Base-by-base conservation (phyloP, 2,888 invertebrate species). In the Steinernema hermaphroditum region DNA sequence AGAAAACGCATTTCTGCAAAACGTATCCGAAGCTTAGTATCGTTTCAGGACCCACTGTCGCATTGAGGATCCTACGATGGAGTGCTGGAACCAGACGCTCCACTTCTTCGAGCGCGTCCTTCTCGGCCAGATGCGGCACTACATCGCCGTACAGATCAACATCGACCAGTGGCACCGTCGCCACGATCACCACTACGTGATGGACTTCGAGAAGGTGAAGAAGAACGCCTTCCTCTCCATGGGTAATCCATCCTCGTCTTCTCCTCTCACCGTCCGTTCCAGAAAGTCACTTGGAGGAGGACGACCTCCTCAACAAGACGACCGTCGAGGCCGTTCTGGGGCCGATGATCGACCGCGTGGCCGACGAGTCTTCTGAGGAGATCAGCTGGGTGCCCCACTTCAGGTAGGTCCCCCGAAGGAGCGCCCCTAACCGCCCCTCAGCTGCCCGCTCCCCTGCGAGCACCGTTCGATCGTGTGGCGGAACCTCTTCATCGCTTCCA, bases 401-500 rank as follows among this genome's bases (percentile, higher is more conserved):
- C 57, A 70, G 72, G 73, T 77, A 29, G 22, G 68, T 68, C 4
- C 24, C 72, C 2, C 19, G 22, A n/a, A n/a, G n/a, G n/a, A n/a
- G n/a, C n/a, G n/a, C n/a, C n/a, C n/a, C n/a, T n/a, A n/a, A n/a
- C n/a, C n/a, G n/a, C n/a, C n/a, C n/a, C n/a, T 77, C 46, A 81
- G 80, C 57, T 83, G 83, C 57, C 83, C 83, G 1, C 43, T 83
- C 1, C 80, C 84, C 0, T 83, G 83, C 73, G 81, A 80, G 49
- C 78, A 84, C 72, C 68, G 74, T 6, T 77, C 71, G 43, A 70
- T 46, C 24, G 70, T 78, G 62, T 82, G 81, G 82, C 71, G 78
- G 24, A 78, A 79, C 72, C 70, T 82, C 70, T 82, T 83, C 76
- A 77, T 77, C 68, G 74, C 76, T 2, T 83, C 82, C 22, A 68